Evolutionary conservation across 2,113 vertebrate species (phyloP).

Genomic region (Lathamus discolor): DNA sequence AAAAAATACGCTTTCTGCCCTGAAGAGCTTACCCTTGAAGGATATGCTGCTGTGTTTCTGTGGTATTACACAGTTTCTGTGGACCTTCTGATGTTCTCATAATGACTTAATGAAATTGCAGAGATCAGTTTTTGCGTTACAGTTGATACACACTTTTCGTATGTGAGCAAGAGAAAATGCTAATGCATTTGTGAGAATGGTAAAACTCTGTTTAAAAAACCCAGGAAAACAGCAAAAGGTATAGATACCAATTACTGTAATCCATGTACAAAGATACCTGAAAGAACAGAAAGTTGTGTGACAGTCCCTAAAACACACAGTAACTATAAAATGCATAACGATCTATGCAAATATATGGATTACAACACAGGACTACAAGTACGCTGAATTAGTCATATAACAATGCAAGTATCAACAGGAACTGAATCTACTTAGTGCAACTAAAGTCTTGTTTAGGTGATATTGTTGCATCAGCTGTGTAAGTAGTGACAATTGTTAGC

Average conservation of each 20-base stretch:
- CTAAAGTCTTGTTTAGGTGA: background rate
- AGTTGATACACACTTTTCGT: background rate
- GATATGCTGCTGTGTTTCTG: background rate
- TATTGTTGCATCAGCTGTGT: background rate
- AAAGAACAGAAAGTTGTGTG: background rate
- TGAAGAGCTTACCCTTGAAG: background rate
- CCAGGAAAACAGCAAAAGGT: background rate
- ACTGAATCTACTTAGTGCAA: background rate
- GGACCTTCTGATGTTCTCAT: background rate
- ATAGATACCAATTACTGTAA: background rate
- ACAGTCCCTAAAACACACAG: background rate
- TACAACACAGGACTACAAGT: background rate
- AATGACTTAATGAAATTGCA: slow-evolving; percentile 25
- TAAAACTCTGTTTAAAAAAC: background rate
- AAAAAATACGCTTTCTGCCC: background rate
- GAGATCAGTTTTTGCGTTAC: background rate
- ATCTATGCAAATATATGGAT: background rate
- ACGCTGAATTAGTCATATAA: background rate
- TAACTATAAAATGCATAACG: background rate
- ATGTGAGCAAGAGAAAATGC: background rate
- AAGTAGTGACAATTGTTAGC: background rate
- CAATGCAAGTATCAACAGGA: background rate
- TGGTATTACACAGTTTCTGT: background rate
- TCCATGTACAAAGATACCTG: background rate
- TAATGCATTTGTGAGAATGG: background rate